Evolutionary conservation across 2,888 invertebrate genomes (phyloP), one percentile per base, ranked within the genome.

Genomic region (Callinectes sapidus): DNA sequence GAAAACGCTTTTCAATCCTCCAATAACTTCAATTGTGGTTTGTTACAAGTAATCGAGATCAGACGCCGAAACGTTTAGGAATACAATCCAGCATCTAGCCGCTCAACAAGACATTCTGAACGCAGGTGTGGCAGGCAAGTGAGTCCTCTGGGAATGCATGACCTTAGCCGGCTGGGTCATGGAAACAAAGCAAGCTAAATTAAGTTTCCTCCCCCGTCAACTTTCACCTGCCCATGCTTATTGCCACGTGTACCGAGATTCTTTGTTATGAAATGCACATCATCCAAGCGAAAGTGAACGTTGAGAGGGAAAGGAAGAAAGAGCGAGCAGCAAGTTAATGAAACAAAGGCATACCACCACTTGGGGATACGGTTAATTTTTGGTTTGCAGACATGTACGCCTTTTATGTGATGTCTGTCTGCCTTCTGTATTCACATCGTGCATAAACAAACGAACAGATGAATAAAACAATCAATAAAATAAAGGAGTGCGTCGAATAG

Each of bases 161-260:
- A 81, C 81, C 81, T 81, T 81, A 81, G 81, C 81, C 81, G 81
- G 35, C 35, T 32, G 81, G 81, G 81, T 81, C 81, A 35, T 35
- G 81, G 81, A 81, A 81, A 81, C 81, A 81, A 81, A 81, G 81
- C 16, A 81, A 1, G 35, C 28, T 81, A 35, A 32, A 35, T 81
- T 35, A 81, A 81, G 81, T 35, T 81, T 81, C 81, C 81, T 81
- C 32, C 16, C 14, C 35, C 2, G 35, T n/a, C 81, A 35, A 28
- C 81, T 81, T 81, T 81, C 81, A 81, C 81, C 81, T 35, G 16
- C 16, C 18, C 81, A 32, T 81, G 35, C 35, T 35, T 81, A 28
- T 81, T 81, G 35, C 81, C 35, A 35, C 16, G 35, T 81, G 81
- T 28, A 32, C 35, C 28, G 28, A 71, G 28, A 71, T 35, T 1